Conservation (phyloP, 2,113 vertebrate genomes). For the Casuarius casuarius region DNA sequence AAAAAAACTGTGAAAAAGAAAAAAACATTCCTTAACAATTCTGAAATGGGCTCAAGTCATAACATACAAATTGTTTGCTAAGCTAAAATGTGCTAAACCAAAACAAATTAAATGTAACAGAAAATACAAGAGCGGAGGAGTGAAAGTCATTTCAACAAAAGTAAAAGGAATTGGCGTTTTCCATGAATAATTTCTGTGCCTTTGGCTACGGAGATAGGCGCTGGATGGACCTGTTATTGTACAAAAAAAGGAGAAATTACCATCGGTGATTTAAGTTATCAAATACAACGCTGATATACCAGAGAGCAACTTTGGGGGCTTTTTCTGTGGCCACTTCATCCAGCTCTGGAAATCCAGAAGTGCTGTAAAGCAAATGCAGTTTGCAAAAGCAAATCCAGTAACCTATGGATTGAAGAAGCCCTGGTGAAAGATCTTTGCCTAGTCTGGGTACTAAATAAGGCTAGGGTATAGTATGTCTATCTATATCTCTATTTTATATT, state of each 20-base stretch:
- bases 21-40: slow-evolving; percentile 15
- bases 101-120: slow-evolving; percentile 67
- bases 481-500: not conserved
- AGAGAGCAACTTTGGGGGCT: not conserved
- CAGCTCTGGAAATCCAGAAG: slow-evolving; percentile 1
- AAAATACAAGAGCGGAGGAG: slow-evolving; percentile 39
- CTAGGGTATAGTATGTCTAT: not conserved
- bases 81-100: slow-evolving; percentile 64
- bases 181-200: not conserved
- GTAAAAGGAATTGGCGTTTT: not conserved
- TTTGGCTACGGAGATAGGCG: slow-evolving; percentile 28
- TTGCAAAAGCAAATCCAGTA: too few relatives aligned
- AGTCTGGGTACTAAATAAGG: not conserved
- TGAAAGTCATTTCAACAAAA: slow-evolving; percentile 59
- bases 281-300: not conserved
- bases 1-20: slow-evolving; percentile 38
- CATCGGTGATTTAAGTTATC: not conserved
- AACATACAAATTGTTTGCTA: slow-evolving; percentile 58
- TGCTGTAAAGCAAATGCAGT: not conserved
- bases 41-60: slow-evolving; percentile 33
- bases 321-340: not conserved
- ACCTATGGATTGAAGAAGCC: accelerated
- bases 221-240: not conserved
- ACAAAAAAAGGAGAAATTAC: not conserved
- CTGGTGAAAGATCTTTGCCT: not conserved